Evolutionary conservation across 2,797 vertebrate species (phyloP), one percentile per base, ranked within the genome.

Genomic region (Muraenolepis orangiensis): DNA sequence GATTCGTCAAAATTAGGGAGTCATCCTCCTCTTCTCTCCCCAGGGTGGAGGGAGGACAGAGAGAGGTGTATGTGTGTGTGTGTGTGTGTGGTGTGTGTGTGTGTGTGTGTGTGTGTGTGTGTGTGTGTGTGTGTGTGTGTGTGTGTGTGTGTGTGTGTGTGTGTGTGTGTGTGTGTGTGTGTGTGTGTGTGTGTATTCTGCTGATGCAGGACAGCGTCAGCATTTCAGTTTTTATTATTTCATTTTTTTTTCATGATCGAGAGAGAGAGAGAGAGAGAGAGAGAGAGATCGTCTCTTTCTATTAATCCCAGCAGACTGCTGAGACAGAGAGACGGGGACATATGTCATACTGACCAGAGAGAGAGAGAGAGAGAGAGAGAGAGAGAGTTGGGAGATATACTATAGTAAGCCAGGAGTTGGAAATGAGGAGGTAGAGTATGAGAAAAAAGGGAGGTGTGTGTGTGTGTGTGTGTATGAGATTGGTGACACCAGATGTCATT

Each of bases 301-400:
- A 90, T 90, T 87, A 84, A 86, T 87, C 80, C 78, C 70, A 70
- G 72, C 80, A 75, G 77, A 84, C 73, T 86, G 74, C 81, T 83
- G 78, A 78, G 88, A 81, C 80, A 88, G 82, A 78, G 77, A 80
- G 91, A 85, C 86, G 89, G 87, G 86, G 86, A 85, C 90, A 88
- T 90, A 87, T 92, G 90, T 92, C 86, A 88, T 81, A 40, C 79
- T 77, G 84, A 46, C 78, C 88, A 86, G 84, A 78, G 81, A 88
- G 76, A 85, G 76, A 86, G 80, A 83, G 82, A 76, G 83, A 88
- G 14, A 57, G 6, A 12, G n/a, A 23, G 51, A 61, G 51, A 8
- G n/a, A 26, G n/a, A 28, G 6, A 64, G 11, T 3, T 26, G 23
- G 23, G 23, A 64, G 57, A 57, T n/a, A 11, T n/a, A 57, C 20